Conservation (phyloP, 1,140 invertebrate species). For the Leptinotarsa undecemlineata region DNA sequence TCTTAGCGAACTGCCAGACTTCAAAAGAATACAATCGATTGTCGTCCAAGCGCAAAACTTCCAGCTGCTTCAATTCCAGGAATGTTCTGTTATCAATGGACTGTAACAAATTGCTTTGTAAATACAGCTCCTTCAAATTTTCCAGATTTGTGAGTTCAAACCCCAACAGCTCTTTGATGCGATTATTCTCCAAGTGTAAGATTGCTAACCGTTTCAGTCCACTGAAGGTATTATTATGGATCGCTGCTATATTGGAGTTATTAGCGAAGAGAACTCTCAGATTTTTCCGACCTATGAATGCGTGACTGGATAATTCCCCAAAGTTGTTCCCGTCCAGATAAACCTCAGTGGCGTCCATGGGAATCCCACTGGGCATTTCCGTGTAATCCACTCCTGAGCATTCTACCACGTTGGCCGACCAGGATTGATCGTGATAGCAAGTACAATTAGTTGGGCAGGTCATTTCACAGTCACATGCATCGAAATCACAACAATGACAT, state of each 20-base stretch:
- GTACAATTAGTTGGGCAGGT: slow-evolving; percentile 91
- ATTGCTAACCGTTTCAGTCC: slow-evolving; percentile 76
- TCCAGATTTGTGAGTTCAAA: slow-evolving; percentile 83
- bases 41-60: slow-evolving; percentile 82
- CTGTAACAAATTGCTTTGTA: slow-evolving; percentile 84
- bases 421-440: slow-evolving; percentile 92
- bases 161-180: slow-evolving; percentile 76
- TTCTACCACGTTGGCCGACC: slow-evolving; percentile 91
- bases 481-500: slow-evolving; percentile 93
- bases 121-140: slow-evolving; percentile 79
- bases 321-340: slow-evolving; percentile 92
- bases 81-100: slow-evolving; percentile 86
- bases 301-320: slow-evolving; percentile 82
- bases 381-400: slow-evolving; percentile 80
- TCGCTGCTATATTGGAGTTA: slow-evolving; percentile 80
- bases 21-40: slow-evolving; percentile 80
- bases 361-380: slow-evolving; percentile 82
- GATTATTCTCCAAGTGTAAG: slow-evolving; percentile 85
- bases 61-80: slow-evolving; percentile 74
- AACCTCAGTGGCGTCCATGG: slow-evolving; percentile 92
- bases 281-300: slow-evolving; percentile 88
- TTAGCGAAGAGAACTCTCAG: slow-evolving; percentile 85
- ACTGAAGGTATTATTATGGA: slow-evolving; percentile 89
- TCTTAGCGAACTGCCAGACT: slow-evolving; percentile 74
- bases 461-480: slow-evolving; percentile 95